Evolutionary conservation across 2,888 invertebrate species (phyloP).

Genomic region (Phlogophora meticulosa): DNA sequence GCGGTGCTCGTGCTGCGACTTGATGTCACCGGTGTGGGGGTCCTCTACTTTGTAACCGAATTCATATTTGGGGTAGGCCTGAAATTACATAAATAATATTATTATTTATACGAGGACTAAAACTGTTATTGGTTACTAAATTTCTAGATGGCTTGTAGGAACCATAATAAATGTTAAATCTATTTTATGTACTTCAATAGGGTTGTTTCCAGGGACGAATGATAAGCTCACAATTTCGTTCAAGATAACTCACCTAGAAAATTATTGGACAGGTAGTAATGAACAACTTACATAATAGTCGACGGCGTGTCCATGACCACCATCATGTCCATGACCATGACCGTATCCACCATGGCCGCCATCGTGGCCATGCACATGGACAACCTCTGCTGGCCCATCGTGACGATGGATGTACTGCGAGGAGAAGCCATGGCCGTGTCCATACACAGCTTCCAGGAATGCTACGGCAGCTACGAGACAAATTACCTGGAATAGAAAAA

Average conservation of each 20-base stretch:
- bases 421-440: slow-evolving; percentile 81
- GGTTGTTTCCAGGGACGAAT: too few species aligned
- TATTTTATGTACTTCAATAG: too few species aligned
- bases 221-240: too few species aligned
- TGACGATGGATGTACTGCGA: slow-evolving; percentile 82
- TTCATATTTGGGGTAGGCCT: slow-evolving; percentile 82
- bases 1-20: slow-evolving; percentile 85
- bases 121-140: too few species aligned
- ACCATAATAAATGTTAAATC: too few species aligned
- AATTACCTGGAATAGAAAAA: slow-evolving; percentile 66
- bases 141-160: too few species aligned
- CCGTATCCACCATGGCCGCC: slow-evolving; percentile 75
- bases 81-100: slow-evolving; percentile 1
- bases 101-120: background rate
- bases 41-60: slow-evolving; percentile 84
- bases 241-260: too few species aligned
- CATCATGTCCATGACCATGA: slow-evolving; percentile 73
- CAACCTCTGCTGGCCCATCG: slow-evolving; percentile 77
- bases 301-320: slow-evolving; percentile 69
- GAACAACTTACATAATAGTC: slow-evolving; percentile 73
- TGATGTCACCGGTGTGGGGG: slow-evolving; percentile 89
- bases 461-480: slow-evolving; percentile 75
- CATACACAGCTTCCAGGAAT: slow-evolving; percentile 71
- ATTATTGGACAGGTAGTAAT: too few species aligned
- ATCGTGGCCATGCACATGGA: slow-evolving; percentile 74